Evolutionary conservation across 1,140 invertebrate genomes (phyloP).

Genomic region (Homalodisca vitripennis): DNA sequence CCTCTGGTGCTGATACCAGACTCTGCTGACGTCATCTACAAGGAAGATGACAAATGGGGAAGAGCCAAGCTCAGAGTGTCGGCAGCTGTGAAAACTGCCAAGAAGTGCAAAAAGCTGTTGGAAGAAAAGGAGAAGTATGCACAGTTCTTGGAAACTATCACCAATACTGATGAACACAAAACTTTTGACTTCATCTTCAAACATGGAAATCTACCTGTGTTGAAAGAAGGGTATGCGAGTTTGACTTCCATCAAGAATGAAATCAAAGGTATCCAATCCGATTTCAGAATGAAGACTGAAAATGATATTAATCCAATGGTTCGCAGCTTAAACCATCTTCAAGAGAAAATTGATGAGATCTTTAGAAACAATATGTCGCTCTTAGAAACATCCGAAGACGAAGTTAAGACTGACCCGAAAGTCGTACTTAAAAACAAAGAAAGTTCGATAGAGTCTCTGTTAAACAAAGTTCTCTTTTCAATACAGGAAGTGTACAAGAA

Average conservation of each 20-base stretch:
- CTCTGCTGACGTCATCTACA: background rate
- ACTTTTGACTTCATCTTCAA: background rate
- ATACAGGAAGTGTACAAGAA: conserved; percentile 72
- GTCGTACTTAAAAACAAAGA: conserved; percentile 23
- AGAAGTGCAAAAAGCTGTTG: conserved; percentile 14
- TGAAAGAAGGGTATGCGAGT: conserved; percentile 16
- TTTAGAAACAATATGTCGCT: no score
- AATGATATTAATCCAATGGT: conserved; percentile 31
- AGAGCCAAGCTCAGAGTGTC: conserved; percentile 30
- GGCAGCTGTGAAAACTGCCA: conserved; percentile 10
- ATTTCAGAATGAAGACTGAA: conserved; percentile 26
- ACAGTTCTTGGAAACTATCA: conserved; percentile 6
- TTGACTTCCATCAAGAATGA: conserved; percentile 19
- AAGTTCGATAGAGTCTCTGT: conserved; percentile 34
- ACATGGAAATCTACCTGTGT: background rate
- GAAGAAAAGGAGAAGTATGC: conserved; percentile 15
- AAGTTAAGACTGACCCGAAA: no score
- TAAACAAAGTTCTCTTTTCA: conserved; percentile 55
- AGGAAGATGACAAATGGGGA: conserved; percentile 34
- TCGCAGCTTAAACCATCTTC: conserved; percentile 25
- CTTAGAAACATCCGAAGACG: no score
- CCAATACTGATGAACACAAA: background rate
- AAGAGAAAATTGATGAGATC: conserved; percentile 7
- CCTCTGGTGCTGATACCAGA: background rate
- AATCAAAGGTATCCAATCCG: conserved; percentile 20